phyloP scores from a whole-genome alignment of 2,113 vertebrate genomes.

The Thymallus thymallus region DNA sequence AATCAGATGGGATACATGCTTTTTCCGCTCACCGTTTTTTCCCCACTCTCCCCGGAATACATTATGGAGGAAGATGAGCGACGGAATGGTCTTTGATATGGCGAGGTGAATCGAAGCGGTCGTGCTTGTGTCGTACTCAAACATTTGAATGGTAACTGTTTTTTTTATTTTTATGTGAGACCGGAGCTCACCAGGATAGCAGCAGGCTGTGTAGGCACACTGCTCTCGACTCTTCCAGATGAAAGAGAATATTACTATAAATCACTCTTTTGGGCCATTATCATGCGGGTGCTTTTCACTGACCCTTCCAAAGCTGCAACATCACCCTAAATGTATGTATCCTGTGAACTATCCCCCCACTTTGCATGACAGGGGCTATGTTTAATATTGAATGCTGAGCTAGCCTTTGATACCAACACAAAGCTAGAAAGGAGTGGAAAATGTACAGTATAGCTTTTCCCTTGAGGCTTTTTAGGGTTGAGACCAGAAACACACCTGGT shows the following conservation, averaged over 20 bases:
- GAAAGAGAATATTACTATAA: slow-evolving; percentile 15
- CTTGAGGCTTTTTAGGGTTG: too few relatives aligned
- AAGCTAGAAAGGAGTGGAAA: too few relatives aligned
- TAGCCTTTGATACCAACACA: too few relatives aligned
- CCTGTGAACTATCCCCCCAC: slow-evolving; percentile 51
- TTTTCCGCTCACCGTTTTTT: slow-evolving; percentile 32
- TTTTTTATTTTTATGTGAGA: neutral
- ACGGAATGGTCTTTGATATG: slow-evolving; percentile 65
- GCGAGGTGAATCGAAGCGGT: slow-evolving; percentile 67
- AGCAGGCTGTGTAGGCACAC: neutral
- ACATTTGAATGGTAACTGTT: slow-evolving; percentile 60
- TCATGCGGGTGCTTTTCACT: slow-evolving; percentile 46
- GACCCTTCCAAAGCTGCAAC: slow-evolving; percentile 51
- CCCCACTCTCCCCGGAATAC: slow-evolving; percentile 55
- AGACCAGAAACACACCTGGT: too few relatives aligned
- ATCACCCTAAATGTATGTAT: slow-evolving; percentile 63
- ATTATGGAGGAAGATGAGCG: slow-evolving; percentile 61
- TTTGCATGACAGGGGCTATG: slow-evolving; percentile 51
- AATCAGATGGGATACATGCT: slow-evolving; percentile 58
- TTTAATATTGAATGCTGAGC: slow-evolving; percentile 5
- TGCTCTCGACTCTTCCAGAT: neutral
- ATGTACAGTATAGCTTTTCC: too few relatives aligned
- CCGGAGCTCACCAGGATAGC: slow-evolving; percentile 39
- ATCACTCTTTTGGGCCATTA: slow-evolving; percentile 52
- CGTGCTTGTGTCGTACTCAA: slow-evolving; percentile 67